Percentiles rank a stretch among this genome's conserved stretches.
These are phyloP conservation scores for Phataginus tetradactyla DNA, from an alignment of 2,797 vertebrate genomes.

Conservation along the genomic window DNA sequence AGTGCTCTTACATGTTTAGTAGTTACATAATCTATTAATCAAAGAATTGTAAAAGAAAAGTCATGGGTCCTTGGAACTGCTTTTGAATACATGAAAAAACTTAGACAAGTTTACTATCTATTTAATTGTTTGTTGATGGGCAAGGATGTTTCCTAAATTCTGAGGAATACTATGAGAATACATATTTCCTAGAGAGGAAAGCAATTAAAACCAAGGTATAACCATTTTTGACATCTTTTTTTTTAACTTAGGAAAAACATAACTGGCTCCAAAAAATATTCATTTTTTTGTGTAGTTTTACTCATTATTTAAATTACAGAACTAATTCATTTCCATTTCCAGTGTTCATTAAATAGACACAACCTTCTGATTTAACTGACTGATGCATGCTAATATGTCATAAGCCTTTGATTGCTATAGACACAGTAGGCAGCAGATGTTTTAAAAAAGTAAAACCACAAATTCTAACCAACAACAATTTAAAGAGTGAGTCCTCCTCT, in stretches of 20 bases:
- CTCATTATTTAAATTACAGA: slow-evolving; percentile 26
- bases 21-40: background rate
- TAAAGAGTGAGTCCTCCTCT: background rate
- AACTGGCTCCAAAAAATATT: background rate
- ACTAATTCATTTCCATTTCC: slow-evolving; percentile 25
- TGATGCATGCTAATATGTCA: background rate
- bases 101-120: background rate
- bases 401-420: background rate
- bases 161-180: background rate
- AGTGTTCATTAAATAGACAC: background rate
- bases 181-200: background rate
- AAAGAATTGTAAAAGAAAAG: background rate
- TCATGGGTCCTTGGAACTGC: background rate
- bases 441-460: slow-evolving; percentile 16
- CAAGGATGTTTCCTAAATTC: background rate
- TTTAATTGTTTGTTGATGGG: background rate
- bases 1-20: background rate
- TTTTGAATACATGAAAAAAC: background rate
- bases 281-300: background rate
- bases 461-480: background rate
- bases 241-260: background rate
- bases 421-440: background rate
- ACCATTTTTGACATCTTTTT: background rate
- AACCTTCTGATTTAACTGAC: background rate
- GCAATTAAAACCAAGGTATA: background rate